Evolutionary conservation across 2,113 vertebrate genomes (phyloP).

Genomic region (Dasyurus viverrinus): DNA sequence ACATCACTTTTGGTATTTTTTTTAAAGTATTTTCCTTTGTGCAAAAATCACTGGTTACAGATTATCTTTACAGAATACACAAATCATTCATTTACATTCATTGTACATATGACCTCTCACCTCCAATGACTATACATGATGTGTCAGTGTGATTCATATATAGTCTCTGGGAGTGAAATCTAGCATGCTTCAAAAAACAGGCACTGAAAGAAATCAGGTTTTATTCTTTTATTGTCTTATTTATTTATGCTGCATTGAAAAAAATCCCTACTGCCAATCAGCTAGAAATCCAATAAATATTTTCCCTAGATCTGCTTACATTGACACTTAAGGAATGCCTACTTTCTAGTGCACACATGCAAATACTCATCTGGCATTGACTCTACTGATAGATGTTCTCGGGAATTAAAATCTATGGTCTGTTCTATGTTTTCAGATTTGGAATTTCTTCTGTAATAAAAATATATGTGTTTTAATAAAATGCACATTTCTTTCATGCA

Average conservation of each 20-base stretch:
- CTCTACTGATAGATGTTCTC: conserved; percentile 28
- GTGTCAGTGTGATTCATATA: not conserved
- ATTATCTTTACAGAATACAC: not conserved
- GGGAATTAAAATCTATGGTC: conserved; percentile 19
- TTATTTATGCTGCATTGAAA: conserved; percentile 10
- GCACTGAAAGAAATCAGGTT: not conserved
- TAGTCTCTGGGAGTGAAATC: not conserved
- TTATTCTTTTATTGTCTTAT: not conserved
- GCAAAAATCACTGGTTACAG: not conserved
- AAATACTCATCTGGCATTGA: conserved; percentile 15
- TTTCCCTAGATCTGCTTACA: conserved; percentile 23
- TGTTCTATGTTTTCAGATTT: conserved; percentile 12
- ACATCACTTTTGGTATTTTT: not conserved
- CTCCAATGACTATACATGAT: not conserved
- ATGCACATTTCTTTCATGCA: conserved; percentile 1
- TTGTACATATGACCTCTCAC: not conserved
- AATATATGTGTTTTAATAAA: conserved; percentile 30
- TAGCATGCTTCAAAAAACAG: not conserved
- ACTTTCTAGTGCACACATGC: conserved; percentile 25
- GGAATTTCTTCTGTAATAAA: conserved; percentile 38
- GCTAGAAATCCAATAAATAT: conserved; percentile 20
- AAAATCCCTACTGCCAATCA: not conserved
- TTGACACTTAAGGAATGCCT: not conserved
- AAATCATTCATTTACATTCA: not conserved
- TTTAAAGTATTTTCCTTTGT: conserved; percentile 25